phyloP scores from a whole-genome alignment of 2,113 vertebrate species.

The Lutjanus erythropterus region DNA sequence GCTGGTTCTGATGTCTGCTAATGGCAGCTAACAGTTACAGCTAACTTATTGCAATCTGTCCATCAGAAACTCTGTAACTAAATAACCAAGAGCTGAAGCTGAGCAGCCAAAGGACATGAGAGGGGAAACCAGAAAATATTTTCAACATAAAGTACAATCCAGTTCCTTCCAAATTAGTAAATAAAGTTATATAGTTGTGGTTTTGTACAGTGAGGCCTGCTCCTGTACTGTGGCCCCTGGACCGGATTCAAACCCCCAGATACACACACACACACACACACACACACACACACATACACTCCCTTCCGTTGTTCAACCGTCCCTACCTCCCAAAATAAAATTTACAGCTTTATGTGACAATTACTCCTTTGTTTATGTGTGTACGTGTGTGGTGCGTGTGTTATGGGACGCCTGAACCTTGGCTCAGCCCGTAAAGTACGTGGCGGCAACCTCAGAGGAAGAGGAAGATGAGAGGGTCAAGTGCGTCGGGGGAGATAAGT shows the following conservation, averaged over 20 bases:
- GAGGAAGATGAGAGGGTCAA: conserved; percentile 78
- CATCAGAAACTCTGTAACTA: too few relatives aligned
- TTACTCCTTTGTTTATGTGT: conserved; percentile 35
- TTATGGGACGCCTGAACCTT: conserved; percentile 32
- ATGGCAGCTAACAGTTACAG: too few relatives aligned
- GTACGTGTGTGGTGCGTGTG: conserved; percentile 48
- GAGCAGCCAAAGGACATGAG: too few relatives aligned
- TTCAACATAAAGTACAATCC: too few relatives aligned
- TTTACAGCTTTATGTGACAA: conserved; percentile 50
- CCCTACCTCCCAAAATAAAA: conserved; percentile 8
- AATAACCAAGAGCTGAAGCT: too few relatives aligned
- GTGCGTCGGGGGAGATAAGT: conserved; percentile 65
- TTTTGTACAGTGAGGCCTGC: too few relatives aligned
- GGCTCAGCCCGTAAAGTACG: conserved; percentile 36
- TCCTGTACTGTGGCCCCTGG: too few relatives aligned
- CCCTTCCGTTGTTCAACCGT: conserved; percentile 26
- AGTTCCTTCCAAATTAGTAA: too few relatives aligned
- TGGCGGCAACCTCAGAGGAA: conserved; percentile 60
- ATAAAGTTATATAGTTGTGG: too few relatives aligned
- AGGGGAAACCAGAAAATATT: too few relatives aligned
- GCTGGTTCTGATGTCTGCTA: too few relatives aligned
- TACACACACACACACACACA: conserved; percentile 2
- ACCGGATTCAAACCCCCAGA: conserved; percentile 2
- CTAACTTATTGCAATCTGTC: too few relatives aligned
- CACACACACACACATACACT: conserved; percentile 26